These are phyloP conservation scores for Atlantisia rogersi DNA, from an alignment of 2,113 vertebrate genomes.

Conservation along the genomic window DNA sequence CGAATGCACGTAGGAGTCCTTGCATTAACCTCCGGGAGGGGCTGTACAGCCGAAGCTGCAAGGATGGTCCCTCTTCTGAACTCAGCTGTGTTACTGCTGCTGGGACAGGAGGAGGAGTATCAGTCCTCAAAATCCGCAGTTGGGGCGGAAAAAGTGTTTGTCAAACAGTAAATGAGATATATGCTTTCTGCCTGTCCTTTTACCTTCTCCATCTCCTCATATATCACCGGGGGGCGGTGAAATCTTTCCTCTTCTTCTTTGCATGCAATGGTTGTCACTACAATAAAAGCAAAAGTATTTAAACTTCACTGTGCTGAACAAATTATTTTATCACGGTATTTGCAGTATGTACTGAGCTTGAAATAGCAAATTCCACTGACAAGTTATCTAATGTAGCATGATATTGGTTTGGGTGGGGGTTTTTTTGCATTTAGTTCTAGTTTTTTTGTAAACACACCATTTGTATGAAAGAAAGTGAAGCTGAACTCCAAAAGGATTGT, in stretches of 20 bases:
- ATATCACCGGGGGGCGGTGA: not conserved
- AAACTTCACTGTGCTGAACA: not conserved
- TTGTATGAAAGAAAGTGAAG: not conserved
- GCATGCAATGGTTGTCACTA: not conserved
- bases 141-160: not conserved
- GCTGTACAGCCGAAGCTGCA: not conserved
- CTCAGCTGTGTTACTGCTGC: not conserved
- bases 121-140: not conserved
- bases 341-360: not conserved
- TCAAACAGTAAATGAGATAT: not conserved
- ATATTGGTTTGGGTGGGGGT: not conserved
- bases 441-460: not conserved
- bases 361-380: slow-evolving; percentile 14
- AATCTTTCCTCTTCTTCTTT: not conserved
- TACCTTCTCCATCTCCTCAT: not conserved
- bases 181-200: not conserved
- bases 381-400: not conserved
- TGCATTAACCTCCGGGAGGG: not conserved
- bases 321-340: not conserved
- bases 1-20: not conserved
- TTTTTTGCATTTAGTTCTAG: not conserved
- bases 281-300: not conserved
- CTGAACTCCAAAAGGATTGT: not conserved
- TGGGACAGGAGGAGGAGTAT: not conserved
- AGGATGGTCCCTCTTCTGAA: not conserved